Percentiles rank a stretch among this genome's conserved stretches.
Conservation (phyloP, 2,797 vertebrate species). For the Hephaestus fuliginosus region DNA sequence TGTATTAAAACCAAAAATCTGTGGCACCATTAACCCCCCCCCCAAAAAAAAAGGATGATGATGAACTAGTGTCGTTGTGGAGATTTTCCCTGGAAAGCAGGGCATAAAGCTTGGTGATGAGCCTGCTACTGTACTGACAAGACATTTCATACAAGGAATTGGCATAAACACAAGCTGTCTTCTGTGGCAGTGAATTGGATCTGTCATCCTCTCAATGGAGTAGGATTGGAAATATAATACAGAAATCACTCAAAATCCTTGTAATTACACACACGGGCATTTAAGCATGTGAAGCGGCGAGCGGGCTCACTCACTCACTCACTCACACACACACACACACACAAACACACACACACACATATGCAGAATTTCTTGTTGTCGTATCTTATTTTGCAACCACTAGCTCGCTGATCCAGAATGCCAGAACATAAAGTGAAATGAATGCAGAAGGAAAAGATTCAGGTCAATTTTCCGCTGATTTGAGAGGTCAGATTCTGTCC, state of each 20-base stretch:
- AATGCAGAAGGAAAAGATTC: constrained; percentile 17
- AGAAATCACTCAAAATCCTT: constrained; percentile 65
- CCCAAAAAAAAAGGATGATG: constrained; percentile 26
- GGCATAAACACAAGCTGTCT: constrained; percentile 65
- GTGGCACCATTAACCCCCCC: constrained; percentile 3
- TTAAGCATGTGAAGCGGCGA: constrained; percentile 15
- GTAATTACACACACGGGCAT: constrained; percentile 61
- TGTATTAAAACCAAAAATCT: constrained; percentile 30
- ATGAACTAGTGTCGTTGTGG: constrained; percentile 42
- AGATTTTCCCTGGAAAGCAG: constrained; percentile 42
- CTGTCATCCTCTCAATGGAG: constrained; percentile 63
- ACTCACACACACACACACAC: neutral
- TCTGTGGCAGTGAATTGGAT: constrained; percentile 67
- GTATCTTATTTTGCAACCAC: neutral
- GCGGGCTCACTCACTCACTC: too few relatives aligned
- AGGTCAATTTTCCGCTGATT: constrained; percentile 35
- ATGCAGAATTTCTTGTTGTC: neutral
- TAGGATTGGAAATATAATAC: constrained; percentile 60
- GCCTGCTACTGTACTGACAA: constrained; percentile 57
- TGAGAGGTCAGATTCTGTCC: constrained; percentile 34
- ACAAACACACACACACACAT: neutral
- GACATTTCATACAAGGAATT: constrained; percentile 57
- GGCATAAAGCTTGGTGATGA: constrained; percentile 30
- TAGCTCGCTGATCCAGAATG: neutral
- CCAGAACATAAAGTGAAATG: constrained; percentile 7